phyloP scores from a whole-genome alignment of 2,888 invertebrate species.

The Synanthedon myopaeformis region DNA sequence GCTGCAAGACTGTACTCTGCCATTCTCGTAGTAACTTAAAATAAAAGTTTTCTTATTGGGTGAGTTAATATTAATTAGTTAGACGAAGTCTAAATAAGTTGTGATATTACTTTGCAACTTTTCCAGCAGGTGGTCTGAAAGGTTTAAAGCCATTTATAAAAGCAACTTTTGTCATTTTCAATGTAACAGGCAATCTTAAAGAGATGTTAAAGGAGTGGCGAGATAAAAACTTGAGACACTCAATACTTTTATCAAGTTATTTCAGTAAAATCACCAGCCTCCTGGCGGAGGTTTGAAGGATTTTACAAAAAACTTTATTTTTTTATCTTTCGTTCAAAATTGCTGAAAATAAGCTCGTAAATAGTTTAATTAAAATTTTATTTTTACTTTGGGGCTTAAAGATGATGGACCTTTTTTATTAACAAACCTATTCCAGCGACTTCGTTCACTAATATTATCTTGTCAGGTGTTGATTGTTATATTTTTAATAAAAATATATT shows the following conservation, averaged over 20 bases:
- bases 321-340: too few relatives aligned
- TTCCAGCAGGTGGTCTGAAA: background rate
- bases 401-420: too few relatives aligned
- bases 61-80: too few relatives aligned
- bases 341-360: too few relatives aligned
- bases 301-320: slow-evolving; percentile 1
- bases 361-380: too few relatives aligned
- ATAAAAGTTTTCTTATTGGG: too few relatives aligned
- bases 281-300: slow-evolving; percentile 8
- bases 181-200: slow-evolving; percentile 1
- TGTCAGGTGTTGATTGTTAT: too few relatives aligned
- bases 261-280: slow-evolving; percentile 1
- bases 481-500: too few relatives aligned
- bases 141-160: background rate
- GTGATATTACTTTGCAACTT: background rate
- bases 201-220: slow-evolving; percentile 15
- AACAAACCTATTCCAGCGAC: too few relatives aligned
- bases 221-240: slow-evolving; percentile 22
- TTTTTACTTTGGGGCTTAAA: too few relatives aligned
- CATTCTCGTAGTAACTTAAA: background rate
- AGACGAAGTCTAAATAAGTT: too few relatives aligned
- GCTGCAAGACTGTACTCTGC: background rate
- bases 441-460: too few relatives aligned
- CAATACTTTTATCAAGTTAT: slow-evolving; percentile 21
- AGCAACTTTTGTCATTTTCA: background rate